Evolutionary conservation across 2,113 vertebrate genomes (phyloP), one percentile per base, ranked within the genome.

Genomic region (Corvus hawaiiensis): DNA sequence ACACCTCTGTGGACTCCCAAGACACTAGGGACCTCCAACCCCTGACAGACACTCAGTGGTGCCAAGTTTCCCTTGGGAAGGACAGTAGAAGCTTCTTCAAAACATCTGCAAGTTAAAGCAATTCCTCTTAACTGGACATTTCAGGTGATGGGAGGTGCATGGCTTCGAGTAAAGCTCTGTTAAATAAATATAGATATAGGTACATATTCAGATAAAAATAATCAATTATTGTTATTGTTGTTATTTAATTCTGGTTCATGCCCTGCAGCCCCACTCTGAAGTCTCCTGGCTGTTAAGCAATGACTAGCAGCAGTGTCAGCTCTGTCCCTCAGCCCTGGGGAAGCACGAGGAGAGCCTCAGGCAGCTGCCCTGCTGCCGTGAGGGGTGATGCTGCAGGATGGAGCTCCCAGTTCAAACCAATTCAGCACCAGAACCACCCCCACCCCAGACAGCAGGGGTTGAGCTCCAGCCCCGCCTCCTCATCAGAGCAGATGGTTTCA

Each of bases 1-100:
- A 23, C 26, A 18, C 4, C 15, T 30, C 44, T 14, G 35, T 20
- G 39, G 33, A 18, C 26, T 48, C 16, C 41, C 41, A 66, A 49
- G 51, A 5, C 43, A 35, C 13, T 3, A 1, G n/a, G 48, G 14
- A 49, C 17, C 37, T 39, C 59, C 44, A 35, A 0, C 1, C 58
- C 17, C 43, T 2, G 2, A 44, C 48, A 64, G 58, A 35, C 10
- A 21, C 49, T 16, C n/a, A 16, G 69, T 1, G 2, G 41, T n/a
- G 51, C 19, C 55, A 55, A 1, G 5, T 46, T 48, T 63, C n/a
- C 28, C 49, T 17, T 6, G 24, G 32, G 28, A 92, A 41, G 22
- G 74, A 67, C 32, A 9, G 12, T 12, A 51, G 43, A 28, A 58
- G 3, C 35, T 2, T 46, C 68, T 63, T 55, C 49, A 72, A 43